These are phyloP conservation scores for Galagoides demidoff DNA, from an alignment of 2,797 vertebrate species.

Conservation along the genomic window DNA sequence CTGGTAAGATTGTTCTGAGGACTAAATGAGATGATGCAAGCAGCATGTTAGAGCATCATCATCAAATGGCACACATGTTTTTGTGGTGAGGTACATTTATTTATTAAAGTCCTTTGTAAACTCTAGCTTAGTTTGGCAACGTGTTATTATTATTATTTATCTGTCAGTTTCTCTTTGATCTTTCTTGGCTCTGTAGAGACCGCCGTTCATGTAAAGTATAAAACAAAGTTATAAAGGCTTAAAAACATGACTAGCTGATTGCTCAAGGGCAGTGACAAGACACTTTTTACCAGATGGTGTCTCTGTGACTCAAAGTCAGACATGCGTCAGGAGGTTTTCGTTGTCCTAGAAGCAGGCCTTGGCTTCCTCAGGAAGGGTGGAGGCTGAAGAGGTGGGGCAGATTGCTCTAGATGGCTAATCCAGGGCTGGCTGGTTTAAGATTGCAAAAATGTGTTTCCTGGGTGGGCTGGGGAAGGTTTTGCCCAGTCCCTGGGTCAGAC, in stretches of 20 bases:
- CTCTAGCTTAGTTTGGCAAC: background rate
- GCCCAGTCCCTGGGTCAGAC: fast-evolving
- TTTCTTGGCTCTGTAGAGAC: constrained; percentile 5
- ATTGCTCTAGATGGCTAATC: background rate
- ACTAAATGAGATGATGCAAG: background rate
- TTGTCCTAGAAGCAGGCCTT: background rate
- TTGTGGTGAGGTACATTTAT: background rate
- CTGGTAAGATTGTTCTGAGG: background rate
- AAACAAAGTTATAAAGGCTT: background rate
- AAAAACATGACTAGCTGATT: background rate
- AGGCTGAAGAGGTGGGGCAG: background rate
- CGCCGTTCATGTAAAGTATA: background rate
- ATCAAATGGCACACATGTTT: background rate
- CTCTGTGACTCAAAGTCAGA: constrained; percentile 74
- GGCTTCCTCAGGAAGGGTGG: constrained; percentile 72
- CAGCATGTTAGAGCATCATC: background rate
- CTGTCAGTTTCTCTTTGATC: background rate
- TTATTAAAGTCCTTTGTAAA: background rate
- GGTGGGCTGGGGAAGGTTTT: background rate
- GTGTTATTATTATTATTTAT: background rate
- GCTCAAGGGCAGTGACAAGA: background rate
- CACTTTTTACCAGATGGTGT: background rate
- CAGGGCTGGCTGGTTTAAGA: background rate
- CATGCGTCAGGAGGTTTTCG: constrained; percentile 32
- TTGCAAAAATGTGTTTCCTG: background rate